These are phyloP conservation scores for Hippotragus niger DNA, from an alignment of 2,113 vertebrate genomes.

Conservation along the genomic window DNA sequence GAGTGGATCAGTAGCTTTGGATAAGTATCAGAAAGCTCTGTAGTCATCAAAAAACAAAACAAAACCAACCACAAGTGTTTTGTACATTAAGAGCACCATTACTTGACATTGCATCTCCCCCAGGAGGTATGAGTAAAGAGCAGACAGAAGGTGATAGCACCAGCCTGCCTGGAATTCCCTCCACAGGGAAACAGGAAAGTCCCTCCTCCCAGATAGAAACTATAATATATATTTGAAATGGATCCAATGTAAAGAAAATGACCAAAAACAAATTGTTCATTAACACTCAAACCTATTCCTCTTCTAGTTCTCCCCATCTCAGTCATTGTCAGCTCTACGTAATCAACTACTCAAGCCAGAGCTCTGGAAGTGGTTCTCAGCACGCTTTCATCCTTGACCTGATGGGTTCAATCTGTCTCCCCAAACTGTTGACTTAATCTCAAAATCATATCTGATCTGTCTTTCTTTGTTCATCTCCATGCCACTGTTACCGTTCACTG, in stretches of 20 bases:
- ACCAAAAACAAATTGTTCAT: not conserved
- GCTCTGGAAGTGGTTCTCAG: not conserved
- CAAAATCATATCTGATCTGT: not conserved
- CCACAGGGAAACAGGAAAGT: not conserved
- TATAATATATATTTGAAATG: not conserved
- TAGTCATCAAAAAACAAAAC: not conserved
- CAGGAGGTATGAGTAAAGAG: not conserved
- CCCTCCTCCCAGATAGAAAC: no score
- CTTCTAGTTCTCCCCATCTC: not conserved
- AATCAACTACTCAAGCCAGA: not conserved
- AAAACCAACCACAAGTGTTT: not conserved
- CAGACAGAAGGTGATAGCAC: not conserved
- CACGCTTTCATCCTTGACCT: not conserved
- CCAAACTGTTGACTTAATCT: not conserved
- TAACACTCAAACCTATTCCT: not conserved
- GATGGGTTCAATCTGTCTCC: not conserved
- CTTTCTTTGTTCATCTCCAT: not conserved
- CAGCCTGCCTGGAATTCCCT: not conserved
- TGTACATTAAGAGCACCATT: not conserved
- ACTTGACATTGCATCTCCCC: not conserved
- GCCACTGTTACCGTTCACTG: fast-evolving
- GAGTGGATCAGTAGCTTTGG: not conserved
- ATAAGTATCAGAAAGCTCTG: not conserved
- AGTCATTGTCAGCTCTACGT: no score
- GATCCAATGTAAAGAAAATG: not conserved